Evolutionary conservation across 2,797 vertebrate species (phyloP), one percentile per base, ranked within the genome.

Genomic region (Coilia nasus): DNA sequence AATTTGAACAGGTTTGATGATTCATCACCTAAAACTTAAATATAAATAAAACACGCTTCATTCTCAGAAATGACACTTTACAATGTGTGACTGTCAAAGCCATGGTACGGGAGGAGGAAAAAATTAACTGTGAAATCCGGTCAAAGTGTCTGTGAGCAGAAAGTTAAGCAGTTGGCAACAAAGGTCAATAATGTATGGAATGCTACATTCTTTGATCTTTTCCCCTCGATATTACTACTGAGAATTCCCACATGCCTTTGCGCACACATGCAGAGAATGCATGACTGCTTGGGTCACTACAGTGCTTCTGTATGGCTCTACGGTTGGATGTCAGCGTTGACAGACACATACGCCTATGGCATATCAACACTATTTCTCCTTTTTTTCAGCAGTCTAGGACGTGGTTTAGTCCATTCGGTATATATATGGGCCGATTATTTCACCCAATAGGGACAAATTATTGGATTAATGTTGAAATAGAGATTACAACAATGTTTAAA

Each of bases 241-340:
- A 41, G 19, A 41, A 44, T 78, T 78, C 0, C 71, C 71, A 44
- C 1, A 78, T 41, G 31, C 35, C 17, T 31, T 17, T 19, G 67
- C 67, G 17, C 14, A 28, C 28, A 35, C 28, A 41, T 78, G 71
- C 71, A 78, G 71, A 19, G 71, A 78, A 78, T 41, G 71, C 71
- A 78, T 78, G 71, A 41, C 71, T 78, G 71, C 71, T 78, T 25
- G 17, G 35, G 31, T 78, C 31, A 78, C 71, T 78, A 25, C 19
- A 17, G 21, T n/a, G 15, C 17, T 10, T 19, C 71, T 44, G 17
- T 17, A 31, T 41, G 71, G 17, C 23, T 78, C 31, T 78, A 12
- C 23, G 2, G 71, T 44, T 41, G 35, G 35, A 78, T 41, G 31
- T 44, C 31, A 2, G 2, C 50, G 19, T 3, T 78, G 35, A 75